Conservation (phyloP, 1,140 invertebrate genomes). For the Bacillus rossius region DNA sequence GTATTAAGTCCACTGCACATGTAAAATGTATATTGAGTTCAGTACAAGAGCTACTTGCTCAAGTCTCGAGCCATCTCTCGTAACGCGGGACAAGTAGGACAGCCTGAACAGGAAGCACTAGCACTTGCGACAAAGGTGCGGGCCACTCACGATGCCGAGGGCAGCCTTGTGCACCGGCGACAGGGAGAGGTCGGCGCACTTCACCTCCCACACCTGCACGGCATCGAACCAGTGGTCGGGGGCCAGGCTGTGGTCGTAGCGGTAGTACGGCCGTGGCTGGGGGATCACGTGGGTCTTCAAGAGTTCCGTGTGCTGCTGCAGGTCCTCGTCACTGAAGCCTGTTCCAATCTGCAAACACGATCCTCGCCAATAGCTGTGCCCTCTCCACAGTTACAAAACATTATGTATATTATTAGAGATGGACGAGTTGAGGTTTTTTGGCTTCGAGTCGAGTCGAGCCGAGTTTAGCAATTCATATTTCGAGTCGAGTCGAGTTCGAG, state of each 20-base stretch:
- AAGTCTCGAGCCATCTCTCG: too few relatives aligned
- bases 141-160: constrained; percentile 65
- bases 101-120: not conserved
- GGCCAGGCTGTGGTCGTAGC: constrained; percentile 64
- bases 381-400: constrained; percentile 11
- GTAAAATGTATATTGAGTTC: too few relatives aligned
- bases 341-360: constrained; percentile 82
- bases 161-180: constrained; percentile 93
- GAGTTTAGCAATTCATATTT: too few relatives aligned
- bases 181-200: constrained; percentile 96
- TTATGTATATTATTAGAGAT: not conserved
- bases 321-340: constrained; percentile 91
- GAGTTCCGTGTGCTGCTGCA: constrained; percentile 69
- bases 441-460: too few relatives aligned
- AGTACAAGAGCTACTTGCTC: too few relatives aligned
- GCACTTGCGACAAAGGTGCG: not conserved
- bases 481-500: too few relatives aligned
- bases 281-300: constrained; percentile 73
- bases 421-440: too few relatives aligned
- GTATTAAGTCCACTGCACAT: too few relatives aligned
- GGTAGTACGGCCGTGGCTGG: constrained; percentile 80
- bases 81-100: too few relatives aligned
- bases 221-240: constrained; percentile 97
- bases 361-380: not conserved
- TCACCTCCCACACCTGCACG: constrained; percentile 94